phyloP scores from a whole-genome alignment of 2,797 vertebrate species.

The Cephalopachus bancanus region DNA sequence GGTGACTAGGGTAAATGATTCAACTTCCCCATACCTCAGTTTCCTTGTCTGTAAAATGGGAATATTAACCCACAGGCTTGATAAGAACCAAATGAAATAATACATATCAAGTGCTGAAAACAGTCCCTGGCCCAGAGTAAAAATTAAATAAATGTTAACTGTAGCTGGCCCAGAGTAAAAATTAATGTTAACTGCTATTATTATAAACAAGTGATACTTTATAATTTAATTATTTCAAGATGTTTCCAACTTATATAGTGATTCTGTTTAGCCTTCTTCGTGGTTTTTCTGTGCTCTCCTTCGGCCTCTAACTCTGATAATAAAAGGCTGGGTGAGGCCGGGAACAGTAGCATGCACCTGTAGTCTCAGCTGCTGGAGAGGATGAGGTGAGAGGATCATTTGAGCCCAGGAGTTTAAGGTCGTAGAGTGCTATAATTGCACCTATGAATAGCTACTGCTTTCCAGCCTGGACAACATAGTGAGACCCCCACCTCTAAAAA shows the following conservation, averaged over 20 bases:
- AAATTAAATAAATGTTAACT: neutral
- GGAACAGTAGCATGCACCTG: neutral
- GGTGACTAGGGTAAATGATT: neutral
- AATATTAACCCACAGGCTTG: neutral
- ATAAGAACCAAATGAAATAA: slow-evolving; percentile 19
- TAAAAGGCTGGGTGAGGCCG: neutral
- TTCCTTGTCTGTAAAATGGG: slow-evolving; percentile 32
- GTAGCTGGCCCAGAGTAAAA: neutral
- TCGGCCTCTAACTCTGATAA: neutral
- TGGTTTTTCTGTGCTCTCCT: neutral
- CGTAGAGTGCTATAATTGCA: neutral
- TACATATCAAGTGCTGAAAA: neutral
- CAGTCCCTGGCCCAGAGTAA: neutral
- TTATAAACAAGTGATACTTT: neutral
- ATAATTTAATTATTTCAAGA: neutral
- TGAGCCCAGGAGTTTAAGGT: neutral
- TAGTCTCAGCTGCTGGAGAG: neutral
- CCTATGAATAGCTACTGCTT: neutral
- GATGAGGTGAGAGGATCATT: neutral
- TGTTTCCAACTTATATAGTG: neutral
- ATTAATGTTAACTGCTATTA: neutral
- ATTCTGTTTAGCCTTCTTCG: neutral
- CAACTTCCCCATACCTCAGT: neutral
- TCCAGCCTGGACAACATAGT: neutral
- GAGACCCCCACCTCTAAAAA: neutral